Percentiles rank a stretch among this genome's conserved stretches.
These are phyloP conservation scores for Lampris incognitus DNA, from an alignment of 2,113 vertebrate genomes.

Conservation along the genomic window DNA sequence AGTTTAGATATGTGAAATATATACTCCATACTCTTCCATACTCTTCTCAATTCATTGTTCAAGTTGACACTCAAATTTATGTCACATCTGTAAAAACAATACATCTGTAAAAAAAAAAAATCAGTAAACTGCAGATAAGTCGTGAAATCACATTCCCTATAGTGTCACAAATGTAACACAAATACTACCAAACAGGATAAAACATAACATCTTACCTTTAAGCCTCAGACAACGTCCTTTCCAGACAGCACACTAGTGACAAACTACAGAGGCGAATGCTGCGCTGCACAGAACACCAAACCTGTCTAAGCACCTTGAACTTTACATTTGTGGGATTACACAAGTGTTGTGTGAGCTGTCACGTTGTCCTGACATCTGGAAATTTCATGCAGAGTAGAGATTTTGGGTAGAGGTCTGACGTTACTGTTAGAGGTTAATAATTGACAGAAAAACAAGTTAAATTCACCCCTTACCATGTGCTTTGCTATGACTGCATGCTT, in stretches of 20 bases:
- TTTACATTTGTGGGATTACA: conserved; percentile 63
- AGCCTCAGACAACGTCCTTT: background rate
- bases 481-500: background rate
- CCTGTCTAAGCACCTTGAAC: conserved; percentile 64
- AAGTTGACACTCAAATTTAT: no score
- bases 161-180: background rate
- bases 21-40: no score
- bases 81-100: background rate
- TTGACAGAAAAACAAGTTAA: conserved; percentile 29
- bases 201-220: conserved; percentile 48
- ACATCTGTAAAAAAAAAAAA: background rate
- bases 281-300: background rate
- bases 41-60: no score
- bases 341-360: conserved; percentile 45
- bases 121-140: background rate
- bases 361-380: conserved; percentile 66
- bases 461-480: background rate
- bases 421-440: conserved; percentile 63
- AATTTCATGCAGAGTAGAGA: conserved; percentile 41
- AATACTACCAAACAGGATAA: background rate
- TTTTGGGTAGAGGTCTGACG: conserved; percentile 36
- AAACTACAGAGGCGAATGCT: conserved; percentile 31
- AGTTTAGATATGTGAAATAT: no score
- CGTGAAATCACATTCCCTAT: background rate
- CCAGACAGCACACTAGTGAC: conserved; percentile 8